Evolutionary conservation across 2,888 invertebrate species (phyloP).

Genomic region (Noctua pronuba): DNA sequence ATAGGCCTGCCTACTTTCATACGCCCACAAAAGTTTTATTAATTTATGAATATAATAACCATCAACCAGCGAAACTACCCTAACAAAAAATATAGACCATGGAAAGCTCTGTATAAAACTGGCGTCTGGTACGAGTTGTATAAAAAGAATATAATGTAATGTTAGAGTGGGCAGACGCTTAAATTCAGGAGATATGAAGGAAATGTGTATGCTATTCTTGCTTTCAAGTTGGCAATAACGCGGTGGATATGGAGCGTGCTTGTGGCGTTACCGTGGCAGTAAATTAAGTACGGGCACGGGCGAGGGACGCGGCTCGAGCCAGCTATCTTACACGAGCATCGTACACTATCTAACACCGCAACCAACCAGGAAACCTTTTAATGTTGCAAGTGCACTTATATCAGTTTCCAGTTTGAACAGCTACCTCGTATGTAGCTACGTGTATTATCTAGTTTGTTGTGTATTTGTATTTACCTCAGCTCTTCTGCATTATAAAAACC

Average conservation of each 20-base stretch:
- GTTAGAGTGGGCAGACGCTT: constrained; percentile 83
- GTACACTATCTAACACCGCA: constrained; percentile 77
- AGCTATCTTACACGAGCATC: constrained; percentile 80
- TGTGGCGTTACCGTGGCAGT: constrained; percentile 88
- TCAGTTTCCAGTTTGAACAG: constrained; percentile 72
- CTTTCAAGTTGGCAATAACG: constrained; percentile 90
- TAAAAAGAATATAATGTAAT: constrained; percentile 81
- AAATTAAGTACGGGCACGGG: constrained; percentile 85
- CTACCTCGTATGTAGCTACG: constrained; percentile 48
- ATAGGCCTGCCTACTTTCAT: background rate
- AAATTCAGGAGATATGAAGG: constrained; percentile 86
- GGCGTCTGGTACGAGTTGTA: constrained; percentile 70
- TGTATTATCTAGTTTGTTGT: constrained; percentile 30
- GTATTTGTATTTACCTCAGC: constrained; percentile 31
- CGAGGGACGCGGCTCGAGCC: constrained; percentile 80
- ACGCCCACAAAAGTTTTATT: constrained; percentile 17
- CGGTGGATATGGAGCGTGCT: constrained; percentile 88
- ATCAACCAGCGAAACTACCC: constrained; percentile 36
- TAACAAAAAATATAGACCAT: constrained; percentile 64
- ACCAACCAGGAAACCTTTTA: constrained; percentile 74
- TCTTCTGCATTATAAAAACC: constrained; percentile 10
- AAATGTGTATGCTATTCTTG: constrained; percentile 88
- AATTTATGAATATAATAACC: constrained; percentile 33
- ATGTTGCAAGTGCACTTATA: constrained; percentile 75
- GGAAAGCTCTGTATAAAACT: constrained; percentile 69